Percentiles rank a stretch among this genome's conserved stretches.
Evolutionary conservation across 2,797 vertebrate genomes (phyloP).

Genomic region (Peromyscus melanophrys): DNA sequence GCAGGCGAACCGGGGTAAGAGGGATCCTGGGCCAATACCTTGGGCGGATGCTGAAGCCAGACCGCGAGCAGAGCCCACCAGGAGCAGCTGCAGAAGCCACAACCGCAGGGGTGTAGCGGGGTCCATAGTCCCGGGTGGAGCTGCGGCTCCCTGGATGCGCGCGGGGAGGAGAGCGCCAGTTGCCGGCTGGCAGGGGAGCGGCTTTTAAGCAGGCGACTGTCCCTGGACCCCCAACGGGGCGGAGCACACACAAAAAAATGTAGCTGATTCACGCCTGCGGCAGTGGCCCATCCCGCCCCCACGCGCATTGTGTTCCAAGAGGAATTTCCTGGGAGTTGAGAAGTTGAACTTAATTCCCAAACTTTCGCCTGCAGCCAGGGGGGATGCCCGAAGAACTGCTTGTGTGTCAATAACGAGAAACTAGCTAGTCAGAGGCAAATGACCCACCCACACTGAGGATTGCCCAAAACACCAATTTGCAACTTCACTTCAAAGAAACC

Average conservation of each 20-base stretch:
- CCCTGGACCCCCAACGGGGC: constrained; percentile 33
- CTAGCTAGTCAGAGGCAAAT: background rate
- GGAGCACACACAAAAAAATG: constrained; percentile 8
- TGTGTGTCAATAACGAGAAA: constrained; percentile 53
- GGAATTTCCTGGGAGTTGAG: constrained; percentile 60
- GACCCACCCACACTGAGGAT: background rate
- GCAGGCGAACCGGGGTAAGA: background rate
- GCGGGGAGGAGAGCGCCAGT: background rate
- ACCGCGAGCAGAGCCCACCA: background rate
- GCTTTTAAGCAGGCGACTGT: constrained; percentile 15
- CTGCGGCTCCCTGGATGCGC: background rate
- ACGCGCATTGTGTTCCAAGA: background rate
- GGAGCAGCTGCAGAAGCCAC: constrained; percentile 35
- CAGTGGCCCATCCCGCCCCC: background rate
- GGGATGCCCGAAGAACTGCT: background rate
- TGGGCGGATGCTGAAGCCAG: rapidly evolving
- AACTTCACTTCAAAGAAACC: background rate
- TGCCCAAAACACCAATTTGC: background rate
- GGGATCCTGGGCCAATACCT: constrained; percentile 57
- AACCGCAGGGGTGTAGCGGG: background rate
- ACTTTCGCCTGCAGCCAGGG: constrained; percentile 1
- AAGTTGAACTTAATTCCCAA: background rate
- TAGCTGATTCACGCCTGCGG: constrained; percentile 34
- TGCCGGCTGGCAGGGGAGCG: rapidly evolving
- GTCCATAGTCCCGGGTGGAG: background rate